phyloP scores from a whole-genome alignment of 1,140 invertebrate genomes.

The Chionoecetes opilio region DNA sequence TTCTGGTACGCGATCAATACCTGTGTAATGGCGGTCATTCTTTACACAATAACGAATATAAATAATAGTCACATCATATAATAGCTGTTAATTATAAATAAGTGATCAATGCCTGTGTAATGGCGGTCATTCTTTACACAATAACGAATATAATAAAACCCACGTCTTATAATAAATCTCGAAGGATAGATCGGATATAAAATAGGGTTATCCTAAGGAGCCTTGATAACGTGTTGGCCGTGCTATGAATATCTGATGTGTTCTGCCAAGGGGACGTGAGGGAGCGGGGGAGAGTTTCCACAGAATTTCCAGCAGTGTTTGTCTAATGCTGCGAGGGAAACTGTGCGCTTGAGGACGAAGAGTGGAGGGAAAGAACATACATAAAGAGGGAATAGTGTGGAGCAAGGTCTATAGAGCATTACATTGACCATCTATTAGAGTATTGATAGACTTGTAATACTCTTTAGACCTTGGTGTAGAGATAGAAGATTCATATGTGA shows the following conservation, averaged over 20 bases:
- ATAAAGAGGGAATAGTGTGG: not conserved
- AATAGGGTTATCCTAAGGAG: not conserved
- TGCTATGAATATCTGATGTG: not conserved
- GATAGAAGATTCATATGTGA: not conserved
- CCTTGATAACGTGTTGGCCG: not conserved
- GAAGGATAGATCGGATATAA: not conserved
- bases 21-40: not conserved
- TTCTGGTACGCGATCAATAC: no score
- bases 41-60: no score
- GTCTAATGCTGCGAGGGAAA: not conserved
- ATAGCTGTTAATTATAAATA: no score
- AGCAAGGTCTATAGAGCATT: not conserved
- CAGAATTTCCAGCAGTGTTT: conserved; percentile 1
- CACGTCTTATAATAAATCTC: no score
- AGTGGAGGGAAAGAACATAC: not conserved
- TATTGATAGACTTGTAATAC: no score
- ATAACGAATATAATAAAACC: no score
- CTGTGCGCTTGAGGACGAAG: not conserved
- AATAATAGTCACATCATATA: no score
- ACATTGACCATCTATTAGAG: no score
- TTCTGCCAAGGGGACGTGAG: not conserved
- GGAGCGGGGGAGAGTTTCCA: not conserved
- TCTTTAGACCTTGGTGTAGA: no score
- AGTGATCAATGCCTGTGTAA: not conserved
- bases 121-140: not conserved